Evolutionary conservation across 2,888 invertebrate genomes (phyloP), one percentile per base, ranked within the genome.

Genomic region (Troglohyphantes excavatus): DNA sequence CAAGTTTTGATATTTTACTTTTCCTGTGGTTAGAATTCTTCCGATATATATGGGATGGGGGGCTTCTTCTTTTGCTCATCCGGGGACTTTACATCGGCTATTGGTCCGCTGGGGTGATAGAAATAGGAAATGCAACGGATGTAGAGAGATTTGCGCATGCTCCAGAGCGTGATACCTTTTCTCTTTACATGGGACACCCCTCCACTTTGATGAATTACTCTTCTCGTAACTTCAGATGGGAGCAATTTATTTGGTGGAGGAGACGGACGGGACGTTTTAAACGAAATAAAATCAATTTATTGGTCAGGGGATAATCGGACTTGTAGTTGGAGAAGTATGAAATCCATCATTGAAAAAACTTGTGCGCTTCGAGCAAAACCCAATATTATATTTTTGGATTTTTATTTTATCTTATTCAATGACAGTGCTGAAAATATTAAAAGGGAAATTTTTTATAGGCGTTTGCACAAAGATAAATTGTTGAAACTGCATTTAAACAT

Each of bases 1-100:
- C 33, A 6, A 33, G 17, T 75, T 26, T 78, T 65, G 63, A 43
- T 78, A 21, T 81, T 67, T 53, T 81, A 33, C 68, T 81, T 81
- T 78, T 70, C 33, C 82, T 72, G 79, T 46, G 79, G 79, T 81
- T 67, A 67, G 23, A 29, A 46, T 81, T 46, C 27, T 81, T 53
- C 79, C 67, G 46, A 81, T 81, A 68, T 68, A 81, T 43, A 65
- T 46, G 68, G 43, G 61, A 29, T 59, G 26, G 73, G 26, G 17
- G 43, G 23, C 46, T 27, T 29, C 67, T 27, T 29, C 26, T 63
- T 76, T 23, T 63, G 2, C 19, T 26, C 11, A 13, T 46, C 27
- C 21, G 5, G 0, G 27, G 61, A 68, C 67, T 81, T 68, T 11
- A 43, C 67, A 81, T 68, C 43, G 67, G 79, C 79, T 68, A 67